phyloP scores from a whole-genome alignment of 2,888 invertebrate species.

The Leptinotarsa rubiginosa region DNA sequence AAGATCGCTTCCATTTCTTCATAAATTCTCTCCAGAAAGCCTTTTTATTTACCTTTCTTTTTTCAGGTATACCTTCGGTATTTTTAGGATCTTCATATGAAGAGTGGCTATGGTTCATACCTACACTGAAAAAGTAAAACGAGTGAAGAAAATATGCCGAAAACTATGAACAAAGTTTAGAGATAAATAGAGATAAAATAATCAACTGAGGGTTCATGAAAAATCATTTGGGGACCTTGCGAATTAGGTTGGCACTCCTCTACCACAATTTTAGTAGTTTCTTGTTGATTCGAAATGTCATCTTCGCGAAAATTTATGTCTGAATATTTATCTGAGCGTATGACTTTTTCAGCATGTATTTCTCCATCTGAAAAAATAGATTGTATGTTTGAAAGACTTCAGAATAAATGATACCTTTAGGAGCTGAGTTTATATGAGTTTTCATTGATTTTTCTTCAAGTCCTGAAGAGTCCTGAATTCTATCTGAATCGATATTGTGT shows the following conservation, averaged over 20 bases:
- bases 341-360: no score
- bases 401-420: background rate
- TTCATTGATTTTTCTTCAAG: background rate
- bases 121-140: background rate
- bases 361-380: background rate
- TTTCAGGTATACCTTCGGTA: background rate
- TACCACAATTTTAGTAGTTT: background rate
- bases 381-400: background rate
- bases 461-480: background rate
- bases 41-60: background rate
- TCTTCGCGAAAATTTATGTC: background rate
- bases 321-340: background rate
- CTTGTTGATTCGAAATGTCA: background rate
- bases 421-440: background rate
- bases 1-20: slow-evolving; percentile 13
- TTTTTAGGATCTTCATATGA: background rate
- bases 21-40: background rate
- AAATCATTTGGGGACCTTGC: background rate
- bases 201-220: background rate
- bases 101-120: background rate
- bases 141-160: background rate
- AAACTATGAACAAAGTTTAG: background rate
- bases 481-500: background rate
- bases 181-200: background rate
- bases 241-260: background rate